Evolutionary conservation across 2,797 vertebrate genomes (phyloP).

Genomic region (Sphenopsis melanotis): DNA sequence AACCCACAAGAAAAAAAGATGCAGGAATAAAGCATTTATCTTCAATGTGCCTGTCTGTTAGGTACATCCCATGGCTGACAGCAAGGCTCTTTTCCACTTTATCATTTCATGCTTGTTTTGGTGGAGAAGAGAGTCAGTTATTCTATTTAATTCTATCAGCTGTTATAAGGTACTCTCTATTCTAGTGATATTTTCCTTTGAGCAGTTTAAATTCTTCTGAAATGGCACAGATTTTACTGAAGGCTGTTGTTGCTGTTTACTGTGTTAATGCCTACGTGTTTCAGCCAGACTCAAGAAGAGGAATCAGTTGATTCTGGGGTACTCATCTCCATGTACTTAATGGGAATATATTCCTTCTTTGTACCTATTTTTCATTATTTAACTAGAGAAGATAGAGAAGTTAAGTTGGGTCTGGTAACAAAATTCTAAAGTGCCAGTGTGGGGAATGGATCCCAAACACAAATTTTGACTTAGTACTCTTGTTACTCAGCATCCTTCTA

Average conservation of each 20-base stretch:
- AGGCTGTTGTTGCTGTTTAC: not conserved
- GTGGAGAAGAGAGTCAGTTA: not conserved
- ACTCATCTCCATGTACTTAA: not conserved
- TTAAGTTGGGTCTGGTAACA: not conserved
- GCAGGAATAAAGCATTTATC: not conserved
- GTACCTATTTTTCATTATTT: not conserved
- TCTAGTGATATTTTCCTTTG: not conserved
- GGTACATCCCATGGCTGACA: not conserved
- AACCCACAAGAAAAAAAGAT: not conserved
- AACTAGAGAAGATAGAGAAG: not conserved
- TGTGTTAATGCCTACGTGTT: not conserved
- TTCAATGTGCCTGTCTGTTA: not conserved
- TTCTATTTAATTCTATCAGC: not conserved
- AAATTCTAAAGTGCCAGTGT: not conserved
- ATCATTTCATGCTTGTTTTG: conserved; percentile 2
- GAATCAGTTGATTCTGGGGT: not conserved
- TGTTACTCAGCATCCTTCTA: not conserved
- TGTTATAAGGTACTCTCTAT: not conserved
- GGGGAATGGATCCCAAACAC: not conserved
- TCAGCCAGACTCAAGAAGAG: not conserved
- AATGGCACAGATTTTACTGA: not conserved
- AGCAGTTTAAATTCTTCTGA: not conserved
- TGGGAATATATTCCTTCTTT: not conserved
- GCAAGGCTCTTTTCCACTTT: not conserved
- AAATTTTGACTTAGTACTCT: not conserved